Conservation (phyloP, 2,113 vertebrate genomes). For the Sclerurus mexicanus region DNA sequence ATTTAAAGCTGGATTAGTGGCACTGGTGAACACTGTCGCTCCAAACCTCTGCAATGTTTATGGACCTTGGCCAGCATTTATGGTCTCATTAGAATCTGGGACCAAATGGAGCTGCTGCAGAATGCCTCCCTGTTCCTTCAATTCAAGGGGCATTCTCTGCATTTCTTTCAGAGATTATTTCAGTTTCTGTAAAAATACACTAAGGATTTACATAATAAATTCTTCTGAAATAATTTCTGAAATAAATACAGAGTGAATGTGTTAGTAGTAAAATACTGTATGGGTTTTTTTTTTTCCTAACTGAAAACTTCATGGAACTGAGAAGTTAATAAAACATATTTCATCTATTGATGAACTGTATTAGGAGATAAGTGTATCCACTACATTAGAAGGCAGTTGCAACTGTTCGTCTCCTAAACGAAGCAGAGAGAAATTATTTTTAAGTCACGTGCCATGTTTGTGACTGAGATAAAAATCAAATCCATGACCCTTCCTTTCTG, state of each 20-base stretch:
- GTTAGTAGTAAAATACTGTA: background rate
- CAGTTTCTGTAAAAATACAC: background rate
- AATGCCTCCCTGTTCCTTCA: background rate
- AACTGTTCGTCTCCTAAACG: background rate
- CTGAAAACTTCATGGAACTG: background rate
- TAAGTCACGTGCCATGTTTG: background rate
- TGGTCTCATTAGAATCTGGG: background rate
- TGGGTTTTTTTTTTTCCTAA: background rate
- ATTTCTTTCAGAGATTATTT: background rate
- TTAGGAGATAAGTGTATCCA: background rate
- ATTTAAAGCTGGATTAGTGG: background rate
- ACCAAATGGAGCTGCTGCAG: background rate
- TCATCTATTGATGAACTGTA: background rate
- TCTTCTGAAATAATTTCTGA: background rate
- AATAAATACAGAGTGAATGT: background rate
- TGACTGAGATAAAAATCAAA: background rate
- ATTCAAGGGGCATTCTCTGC: background rate
- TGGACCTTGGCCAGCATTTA: background rate
- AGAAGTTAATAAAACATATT: background rate
- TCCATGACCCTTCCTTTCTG: background rate
- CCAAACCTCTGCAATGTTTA: background rate
- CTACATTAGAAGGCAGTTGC: background rate
- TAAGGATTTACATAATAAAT: background rate
- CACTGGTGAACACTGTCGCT: background rate
- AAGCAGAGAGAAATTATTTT: background rate